Evolutionary conservation across 2,888 invertebrate genomes (phyloP), one percentile per base, ranked within the genome.

Genomic region (Cistogaster globosa): DNA sequence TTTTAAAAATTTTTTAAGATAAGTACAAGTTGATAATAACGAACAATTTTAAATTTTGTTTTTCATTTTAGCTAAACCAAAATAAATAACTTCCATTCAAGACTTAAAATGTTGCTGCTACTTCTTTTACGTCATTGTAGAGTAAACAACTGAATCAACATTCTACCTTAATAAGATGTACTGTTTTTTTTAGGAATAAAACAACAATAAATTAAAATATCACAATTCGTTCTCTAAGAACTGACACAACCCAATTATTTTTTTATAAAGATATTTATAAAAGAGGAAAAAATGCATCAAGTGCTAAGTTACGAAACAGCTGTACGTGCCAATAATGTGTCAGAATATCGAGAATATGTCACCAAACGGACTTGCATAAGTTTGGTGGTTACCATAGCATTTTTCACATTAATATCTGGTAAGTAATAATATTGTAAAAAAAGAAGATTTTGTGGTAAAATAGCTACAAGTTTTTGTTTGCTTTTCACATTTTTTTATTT

Each of bases 291-390:
- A 71, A 93, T 93, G 92, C 92, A 93, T 90, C 92, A 92, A 87
- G 92, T 93, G 80, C 89, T 93, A 65, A 92, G 92, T 87, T 92
- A 92, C 87, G 92, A 93, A 86, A 92, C 92, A 81, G 91, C 92
- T 36, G 91, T 92, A 87, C 90, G 92, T 88, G 90, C 91, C 83
- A 92, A 91, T 80, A 90, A 89, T 77, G 90, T 91, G 18, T 90
- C 92, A 51, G 92, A 92, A 77, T 90, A 91, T 84, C 90, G 92
- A 32, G 92, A 92, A 86, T 92, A 91, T 84, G 90, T 93, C 57
- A 90, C 91, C 60, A 92, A 91, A 88, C 89, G 93, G 75, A 92
- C 92, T 63, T 93, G 93, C 84, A 89, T 92, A 86, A 91, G 91
- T 65, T 88, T 93, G 38, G 89, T 93, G 45, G 88, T 93, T 77